phyloP scores from a whole-genome alignment of 2,797 vertebrate genomes.

The Gallirallus australis region DNA sequence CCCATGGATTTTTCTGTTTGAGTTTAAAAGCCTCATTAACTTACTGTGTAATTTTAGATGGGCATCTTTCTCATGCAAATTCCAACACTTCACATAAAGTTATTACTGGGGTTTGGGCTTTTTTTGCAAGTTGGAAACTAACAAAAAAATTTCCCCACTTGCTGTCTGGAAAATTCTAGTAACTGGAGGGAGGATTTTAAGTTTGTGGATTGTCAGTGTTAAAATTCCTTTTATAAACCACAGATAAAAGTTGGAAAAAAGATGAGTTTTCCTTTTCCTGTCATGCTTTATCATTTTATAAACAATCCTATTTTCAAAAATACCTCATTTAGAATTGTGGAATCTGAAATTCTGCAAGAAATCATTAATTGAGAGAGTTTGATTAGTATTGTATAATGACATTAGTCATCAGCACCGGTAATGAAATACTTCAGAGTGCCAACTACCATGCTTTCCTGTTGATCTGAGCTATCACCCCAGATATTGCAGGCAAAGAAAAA shows the following conservation, averaged over 20 bases:
- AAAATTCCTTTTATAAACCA: conserved; percentile 42
- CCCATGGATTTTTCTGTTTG: conserved; percentile 55
- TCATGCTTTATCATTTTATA: background rate
- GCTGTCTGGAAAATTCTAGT: background rate
- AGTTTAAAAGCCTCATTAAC: conserved; percentile 54
- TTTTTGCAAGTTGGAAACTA: conserved; percentile 40
- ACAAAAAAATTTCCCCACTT: background rate
- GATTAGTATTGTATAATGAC: background rate
- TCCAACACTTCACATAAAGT: conserved; percentile 5
- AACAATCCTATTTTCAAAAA: conserved; percentile 32
- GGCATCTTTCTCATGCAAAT: conserved; percentile 48
- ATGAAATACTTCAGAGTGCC: background rate
- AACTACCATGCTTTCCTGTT: background rate
- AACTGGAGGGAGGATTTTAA: conserved; percentile 24
- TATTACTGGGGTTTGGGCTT: background rate
- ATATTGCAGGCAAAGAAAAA: background rate
- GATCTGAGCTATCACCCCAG: background rate
- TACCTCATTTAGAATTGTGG: conserved; percentile 19
- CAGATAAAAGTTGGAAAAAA: conserved; percentile 57
- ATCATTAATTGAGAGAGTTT: background rate
- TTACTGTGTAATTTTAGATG: conserved; percentile 57
- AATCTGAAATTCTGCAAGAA: conserved; percentile 24
- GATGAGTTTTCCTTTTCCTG: background rate
- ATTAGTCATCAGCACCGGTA: background rate
- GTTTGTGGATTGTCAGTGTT: conserved; percentile 9